Conservation (phyloP, 2,888 invertebrate genomes). For the Nomada fabriciana region DNA sequence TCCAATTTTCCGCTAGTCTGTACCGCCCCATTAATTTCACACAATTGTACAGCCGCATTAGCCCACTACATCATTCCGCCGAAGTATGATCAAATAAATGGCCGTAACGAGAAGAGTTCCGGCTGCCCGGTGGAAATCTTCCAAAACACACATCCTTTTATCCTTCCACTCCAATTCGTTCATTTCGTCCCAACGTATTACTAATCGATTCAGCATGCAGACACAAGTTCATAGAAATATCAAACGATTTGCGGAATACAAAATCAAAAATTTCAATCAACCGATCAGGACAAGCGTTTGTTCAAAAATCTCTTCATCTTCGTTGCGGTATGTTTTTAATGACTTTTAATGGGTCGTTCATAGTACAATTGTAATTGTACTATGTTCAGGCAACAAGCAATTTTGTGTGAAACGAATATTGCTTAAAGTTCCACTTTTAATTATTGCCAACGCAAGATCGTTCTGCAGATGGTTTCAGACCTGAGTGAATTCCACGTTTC, state of each 20-base stretch:
- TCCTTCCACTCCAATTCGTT: conserved; percentile 5
- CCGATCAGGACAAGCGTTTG: not conserved
- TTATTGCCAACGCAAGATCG: conserved; percentile 62
- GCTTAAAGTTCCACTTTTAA: conserved; percentile 63
- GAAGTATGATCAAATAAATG: conserved; percentile 1
- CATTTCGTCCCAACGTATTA: not conserved
- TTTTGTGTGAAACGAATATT: conserved; percentile 9
- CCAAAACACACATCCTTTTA: conserved; percentile 14
- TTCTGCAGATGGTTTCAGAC: conserved; percentile 40
- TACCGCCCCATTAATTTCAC: not conserved
- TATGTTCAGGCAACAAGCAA: conserved; percentile 50
- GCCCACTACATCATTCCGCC: not conserved
- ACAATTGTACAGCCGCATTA: not conserved
- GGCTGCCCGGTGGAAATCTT: conserved; percentile 13
- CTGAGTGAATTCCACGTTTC: not conserved
- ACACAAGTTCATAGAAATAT: not conserved
- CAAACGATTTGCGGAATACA: not conserved
- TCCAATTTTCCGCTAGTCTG: not conserved
- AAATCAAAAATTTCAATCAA: not conserved
- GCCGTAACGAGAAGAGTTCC: not conserved
- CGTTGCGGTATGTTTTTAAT: conserved; percentile 24
- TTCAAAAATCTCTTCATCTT: not conserved
- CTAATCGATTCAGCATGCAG: conserved; percentile 24
- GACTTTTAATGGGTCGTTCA: no score
- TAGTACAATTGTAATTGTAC: not conserved